Base-by-base conservation (phyloP, 2,888 invertebrate genomes). In the Nemotelus pantherinus region DNA sequence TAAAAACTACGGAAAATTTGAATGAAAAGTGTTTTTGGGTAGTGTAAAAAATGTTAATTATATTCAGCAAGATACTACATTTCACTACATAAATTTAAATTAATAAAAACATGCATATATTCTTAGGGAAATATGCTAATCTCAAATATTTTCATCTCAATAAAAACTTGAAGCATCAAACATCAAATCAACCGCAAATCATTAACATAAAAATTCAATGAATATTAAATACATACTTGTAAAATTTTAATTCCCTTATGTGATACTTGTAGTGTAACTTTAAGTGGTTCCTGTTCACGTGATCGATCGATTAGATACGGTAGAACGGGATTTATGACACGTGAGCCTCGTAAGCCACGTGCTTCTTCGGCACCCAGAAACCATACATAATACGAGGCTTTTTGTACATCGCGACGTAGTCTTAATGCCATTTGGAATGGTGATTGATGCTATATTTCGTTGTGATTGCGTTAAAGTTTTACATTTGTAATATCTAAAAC, bases 281-380 rank as follows among this genome's bases (percentile, higher is more conserved):
- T 94, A 86, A 96, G 92, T 80, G 96, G 94, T 85, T 96, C 95
- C 84, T 95, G 92, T 84, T 95, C 93, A 80, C 93, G 90, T 81
- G 96, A 94, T 82, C 96, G 91, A 84, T 94, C 93, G 82, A 96
- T 92, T 80, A 98, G 89, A 84, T 95, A 92, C 81, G 93, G 91
- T 82, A 97, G 92, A 78, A 96, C 95, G 9, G 96, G 94, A 78
- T 95, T 89, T 77, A 97, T 94, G 83, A 93, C 95, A 84, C 95
- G 94, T 82, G 94, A 91, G 48, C 97, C 96, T 0, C 95, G 89
- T 45, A 96, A 88, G 0, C 95, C 97, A 82, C 95, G 93, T 78
- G 96, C 95, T 89, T 98, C 98, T 88, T 97, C 95, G 83, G 98
- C 97, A 43, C 98, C 98, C 84, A 98, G 91, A 89, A 98, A 95